Base-by-base conservation (phyloP, 2,797 vertebrate species). In the Neopelma chrysocephalum region DNA sequence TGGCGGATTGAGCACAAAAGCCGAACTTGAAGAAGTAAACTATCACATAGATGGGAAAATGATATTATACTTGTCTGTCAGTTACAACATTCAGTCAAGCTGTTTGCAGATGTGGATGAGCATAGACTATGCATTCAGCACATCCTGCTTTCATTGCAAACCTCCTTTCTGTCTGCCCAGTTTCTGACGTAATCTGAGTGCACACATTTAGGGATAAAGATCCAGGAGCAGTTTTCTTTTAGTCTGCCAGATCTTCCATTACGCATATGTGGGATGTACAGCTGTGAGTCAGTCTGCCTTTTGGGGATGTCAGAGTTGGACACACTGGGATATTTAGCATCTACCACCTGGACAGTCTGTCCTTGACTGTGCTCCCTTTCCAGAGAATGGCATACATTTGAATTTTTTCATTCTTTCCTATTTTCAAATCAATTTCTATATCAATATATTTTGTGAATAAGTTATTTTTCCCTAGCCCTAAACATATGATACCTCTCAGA, bases 191-290 rank as follows among this genome's bases (percentile, higher is more conserved):
- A 38, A 56, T 62, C 40, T 34, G 19, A 3, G 11, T 25, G 47
- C 29, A 62, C 19, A 17, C 2, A 19, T 54, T 78, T 77, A 54
- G 19, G 17, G 10, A 47, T 36, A 75, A 71, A 48, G 22, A 60
- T 82, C 32, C 25, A 68, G 38, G 32, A 42, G 4, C 31, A 7
- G 10, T 17, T 58, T 69, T 66, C 32, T 88, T 70, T 66, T 48
- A 54, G 34, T 62, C 53, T 81, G 29, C 7, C 45, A 54, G 48
- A 27, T 64, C 27, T 93, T 85, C 56, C 38, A 34, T 72, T 61
- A 7, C 23, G 13, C 11, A 1, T 0, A 0, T 29, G 26, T 1
- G 1, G n/a, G 66, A 40, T 6, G 20, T 53, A 40, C 38, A 70
- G 38, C 48, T 66, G 50, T 42, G 45, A 89, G 11, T 29, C 36